These are phyloP conservation scores for Lates calcarifer DNA, from an alignment of 2,113 vertebrate species.

Conservation along the genomic window DNA sequence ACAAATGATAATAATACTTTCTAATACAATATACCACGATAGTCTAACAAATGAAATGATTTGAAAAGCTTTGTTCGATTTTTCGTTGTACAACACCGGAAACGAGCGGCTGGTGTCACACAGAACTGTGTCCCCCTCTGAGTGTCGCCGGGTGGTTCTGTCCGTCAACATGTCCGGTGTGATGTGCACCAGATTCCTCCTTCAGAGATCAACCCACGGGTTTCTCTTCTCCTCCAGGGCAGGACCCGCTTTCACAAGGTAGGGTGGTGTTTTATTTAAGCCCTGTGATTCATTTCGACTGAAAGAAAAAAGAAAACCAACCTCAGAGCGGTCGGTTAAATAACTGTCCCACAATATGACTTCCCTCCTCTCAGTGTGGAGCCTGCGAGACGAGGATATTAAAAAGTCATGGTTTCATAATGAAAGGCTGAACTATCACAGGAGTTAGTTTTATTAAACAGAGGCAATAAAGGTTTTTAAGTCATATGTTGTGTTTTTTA, in stretches of 20 bases:
- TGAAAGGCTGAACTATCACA: background rate
- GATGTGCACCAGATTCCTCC: constrained; percentile 59
- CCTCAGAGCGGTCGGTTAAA: background rate
- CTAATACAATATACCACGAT: background rate
- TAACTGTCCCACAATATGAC: background rate
- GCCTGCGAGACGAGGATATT: background rate
- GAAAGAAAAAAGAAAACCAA: background rate
- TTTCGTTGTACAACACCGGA: constrained; percentile 55
- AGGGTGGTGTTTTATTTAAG: background rate
- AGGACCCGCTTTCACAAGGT: constrained; percentile 67
- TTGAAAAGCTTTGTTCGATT: constrained; percentile 22
- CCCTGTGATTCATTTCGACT: fast-evolving
- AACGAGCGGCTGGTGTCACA: constrained; percentile 60
- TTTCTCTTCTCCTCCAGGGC: constrained; percentile 49
- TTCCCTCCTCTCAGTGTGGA: background rate
- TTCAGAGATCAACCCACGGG: constrained; percentile 58
- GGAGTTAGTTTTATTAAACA: background rate
- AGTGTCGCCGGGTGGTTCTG: background rate
- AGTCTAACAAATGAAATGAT: background rate
- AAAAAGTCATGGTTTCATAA: background rate
- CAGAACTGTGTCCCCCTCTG: constrained; percentile 24
- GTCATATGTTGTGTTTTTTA: background rate
- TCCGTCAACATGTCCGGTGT: constrained; percentile 66
- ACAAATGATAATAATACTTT: background rate
- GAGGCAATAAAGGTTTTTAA: background rate